These are phyloP conservation scores for Gymnocephalus cernua DNA, from an alignment of 2,113 vertebrate genomes.

Conservation along the genomic window DNA sequence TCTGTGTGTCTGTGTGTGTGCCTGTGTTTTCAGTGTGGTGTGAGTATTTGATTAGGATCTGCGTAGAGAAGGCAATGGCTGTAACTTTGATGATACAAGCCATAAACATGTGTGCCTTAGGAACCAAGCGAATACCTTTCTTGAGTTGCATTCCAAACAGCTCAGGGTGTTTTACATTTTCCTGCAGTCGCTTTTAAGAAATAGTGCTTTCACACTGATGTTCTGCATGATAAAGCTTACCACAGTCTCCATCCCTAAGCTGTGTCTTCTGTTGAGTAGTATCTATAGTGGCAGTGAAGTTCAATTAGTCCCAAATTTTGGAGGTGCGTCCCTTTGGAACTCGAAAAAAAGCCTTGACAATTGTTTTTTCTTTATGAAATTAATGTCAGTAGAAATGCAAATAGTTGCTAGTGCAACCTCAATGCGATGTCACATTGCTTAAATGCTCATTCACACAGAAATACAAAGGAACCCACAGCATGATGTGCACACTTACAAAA, in stretches of 20 bases:
- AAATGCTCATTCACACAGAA: slow-evolving; percentile 39
- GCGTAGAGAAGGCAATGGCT: slow-evolving; percentile 2
- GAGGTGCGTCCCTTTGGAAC: slow-evolving; percentile 35
- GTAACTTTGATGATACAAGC: slow-evolving; percentile 19
- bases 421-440: slow-evolving; percentile 40
- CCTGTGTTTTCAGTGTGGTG: slow-evolving; percentile 13
- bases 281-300: slow-evolving; percentile 46
- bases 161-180: slow-evolving; percentile 6
- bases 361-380: slow-evolving; percentile 54
- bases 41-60: slow-evolving; percentile 12
- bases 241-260: slow-evolving; percentile 20
- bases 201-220: slow-evolving; percentile 17
- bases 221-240: slow-evolving; percentile 38
- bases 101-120: background rate
- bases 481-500: background rate
- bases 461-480: slow-evolving; percentile 6
- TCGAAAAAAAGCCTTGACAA: slow-evolving; percentile 56
- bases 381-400: slow-evolving; percentile 37
- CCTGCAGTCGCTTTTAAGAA: slow-evolving; percentile 6
- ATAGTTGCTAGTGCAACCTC: slow-evolving; percentile 49
- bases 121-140: background rate
- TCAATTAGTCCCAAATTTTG: slow-evolving; percentile 62
- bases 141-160: slow-evolving; percentile 19
- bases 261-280: slow-evolving; percentile 41
- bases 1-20: slow-evolving; percentile 27